Base-by-base conservation (phyloP, 2,113 vertebrate species). In the Agelaius phoeniceus region DNA sequence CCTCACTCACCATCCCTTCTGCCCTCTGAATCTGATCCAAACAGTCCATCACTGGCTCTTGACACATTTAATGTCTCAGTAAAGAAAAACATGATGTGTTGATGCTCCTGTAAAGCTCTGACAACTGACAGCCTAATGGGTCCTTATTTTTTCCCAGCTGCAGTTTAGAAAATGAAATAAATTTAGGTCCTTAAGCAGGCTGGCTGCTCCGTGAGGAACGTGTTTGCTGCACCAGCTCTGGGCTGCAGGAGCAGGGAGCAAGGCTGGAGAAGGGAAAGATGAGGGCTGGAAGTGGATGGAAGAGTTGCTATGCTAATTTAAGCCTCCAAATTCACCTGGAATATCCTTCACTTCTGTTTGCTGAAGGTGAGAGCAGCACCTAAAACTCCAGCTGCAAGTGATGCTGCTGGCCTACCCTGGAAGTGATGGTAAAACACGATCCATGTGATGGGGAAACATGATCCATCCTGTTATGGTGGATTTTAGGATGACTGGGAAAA, bases 101-200 rank as follows among this genome's bases (percentile, higher is more conserved):
- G 96, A 96, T 86, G 95, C 78, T 79, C 90, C 95, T 77, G 81
- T 82, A 96, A 96, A 97, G 67, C 91, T 83, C 74, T 55, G 84
- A 96, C 93, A 95, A 96, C 92, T 95, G 94, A 96, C 84, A 95
- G 96, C 86, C 90, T 96, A 96, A 97, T 97, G 94, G 89, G 71
- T 85, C 87, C 95, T 94, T 96, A 94, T 96, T 97, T 97, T 87
- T 94, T 91, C 94, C 93, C 84, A 94, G 95, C 94, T 76, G 90
- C 90, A 94, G 92, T 92, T 91, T 92, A n/a, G 86, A 97, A 97
- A 94, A 95, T 74, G 77, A 98, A 97, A 93, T 96, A 96, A 96
- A 85, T 91, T 96, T 92, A 93, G 59, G 84, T 90, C 89, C 87
- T 95, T 96, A 95, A 97, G 94, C 80, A 81, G 65, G 16, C 69